Evolutionary conservation across 2,113 vertebrate genomes (phyloP).

Genomic region (Neofelis nebulosa): DNA sequence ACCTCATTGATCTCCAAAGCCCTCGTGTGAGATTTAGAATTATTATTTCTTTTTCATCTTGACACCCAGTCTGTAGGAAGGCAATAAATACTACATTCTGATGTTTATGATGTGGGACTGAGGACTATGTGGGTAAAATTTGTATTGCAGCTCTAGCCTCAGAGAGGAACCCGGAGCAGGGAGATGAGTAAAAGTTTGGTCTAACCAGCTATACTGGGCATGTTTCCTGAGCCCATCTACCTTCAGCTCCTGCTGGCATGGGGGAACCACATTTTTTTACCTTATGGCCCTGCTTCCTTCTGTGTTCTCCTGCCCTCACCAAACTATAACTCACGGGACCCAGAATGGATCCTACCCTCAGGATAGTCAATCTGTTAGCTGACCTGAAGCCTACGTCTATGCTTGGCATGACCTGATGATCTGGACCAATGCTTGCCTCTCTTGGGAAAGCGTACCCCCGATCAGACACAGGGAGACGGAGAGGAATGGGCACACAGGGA

Average conservation of each 20-base stretch:
- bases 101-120: neutral
- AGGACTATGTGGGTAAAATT: neutral
- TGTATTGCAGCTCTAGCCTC: neutral
- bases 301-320: neutral
- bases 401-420: no score
- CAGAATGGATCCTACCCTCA: no score
- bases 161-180: neutral
- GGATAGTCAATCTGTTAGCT: neutral
- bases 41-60: conserved; percentile 55
- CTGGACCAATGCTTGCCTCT: neutral
- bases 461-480: neutral
- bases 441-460: neutral
- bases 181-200: neutral
- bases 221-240: neutral
- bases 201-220: no score
- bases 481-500: neutral
- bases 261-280: neutral
- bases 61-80: neutral
- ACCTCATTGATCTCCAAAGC: conserved; percentile 56
- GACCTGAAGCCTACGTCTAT: neutral
- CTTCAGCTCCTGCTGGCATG: neutral
- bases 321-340: neutral
- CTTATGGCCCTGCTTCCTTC: neutral
- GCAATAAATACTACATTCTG: neutral
- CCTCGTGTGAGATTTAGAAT: conserved; percentile 47